Evolutionary conservation across 2,797 vertebrate genomes (phyloP).

Genomic region (Mormyrus proboscirostris): DNA sequence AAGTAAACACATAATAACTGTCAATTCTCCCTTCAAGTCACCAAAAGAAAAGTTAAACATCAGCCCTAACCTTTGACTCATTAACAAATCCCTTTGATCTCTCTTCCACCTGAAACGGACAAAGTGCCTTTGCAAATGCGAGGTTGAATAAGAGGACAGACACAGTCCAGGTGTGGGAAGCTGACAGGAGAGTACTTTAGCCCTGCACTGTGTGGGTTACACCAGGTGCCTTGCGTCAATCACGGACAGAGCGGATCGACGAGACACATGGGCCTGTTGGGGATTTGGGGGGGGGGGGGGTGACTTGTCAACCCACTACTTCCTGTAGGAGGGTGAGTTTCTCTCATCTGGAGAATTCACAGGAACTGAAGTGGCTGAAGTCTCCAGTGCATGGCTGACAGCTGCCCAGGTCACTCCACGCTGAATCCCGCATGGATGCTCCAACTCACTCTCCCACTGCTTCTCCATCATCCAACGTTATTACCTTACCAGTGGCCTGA

Average conservation of each 20-base stretch:
- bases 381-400: slow-evolving; percentile 28
- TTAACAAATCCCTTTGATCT: background rate
- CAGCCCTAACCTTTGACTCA: background rate
- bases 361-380: slow-evolving; percentile 22
- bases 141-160: background rate
- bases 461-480: background rate
- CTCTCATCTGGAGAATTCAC: slow-evolving; percentile 13
- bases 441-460: background rate
- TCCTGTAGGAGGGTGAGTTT: slow-evolving; percentile 29
- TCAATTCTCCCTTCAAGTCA: background rate
- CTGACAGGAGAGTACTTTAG: background rate
- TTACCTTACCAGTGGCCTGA: slow-evolving; percentile 7
- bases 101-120: background rate
- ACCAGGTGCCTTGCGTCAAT: background rate
- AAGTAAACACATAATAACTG: background rate
- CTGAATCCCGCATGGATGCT: background rate
- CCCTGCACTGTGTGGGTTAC: background rate
- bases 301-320: slow-evolving; percentile 29
- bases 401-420: background rate
- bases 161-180: background rate
- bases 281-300: background rate
- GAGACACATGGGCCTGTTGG: background rate
- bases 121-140: background rate
- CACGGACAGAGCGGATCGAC: background rate
- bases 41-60: background rate